Evolutionary conservation across 2,888 invertebrate genomes (phyloP).

Genomic region (Leptinotarsa rubiginosa): DNA sequence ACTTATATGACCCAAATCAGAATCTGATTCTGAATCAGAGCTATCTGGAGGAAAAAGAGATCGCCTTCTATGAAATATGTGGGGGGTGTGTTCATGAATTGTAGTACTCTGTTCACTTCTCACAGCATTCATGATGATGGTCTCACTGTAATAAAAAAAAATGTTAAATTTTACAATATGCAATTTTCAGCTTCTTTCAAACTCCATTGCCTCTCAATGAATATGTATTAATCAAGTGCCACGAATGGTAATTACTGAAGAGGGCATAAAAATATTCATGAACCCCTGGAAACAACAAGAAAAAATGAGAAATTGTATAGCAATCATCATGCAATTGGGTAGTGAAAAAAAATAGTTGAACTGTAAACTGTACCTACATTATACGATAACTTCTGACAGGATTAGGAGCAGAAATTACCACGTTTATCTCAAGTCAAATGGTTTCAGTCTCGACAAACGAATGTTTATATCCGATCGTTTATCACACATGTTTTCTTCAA

Average conservation of each 20-base stretch:
- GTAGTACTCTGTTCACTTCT: slow-evolving; percentile 5
- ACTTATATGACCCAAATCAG: slow-evolving; percentile 72
- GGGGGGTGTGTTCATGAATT: slow-evolving; percentile 67
- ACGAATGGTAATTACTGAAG: too few relatives aligned
- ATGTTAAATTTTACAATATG: neutral
- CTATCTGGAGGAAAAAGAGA: slow-evolving; percentile 70
- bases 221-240: too few relatives aligned
- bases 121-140: slow-evolving; percentile 22
- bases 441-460: slow-evolving; percentile 16
- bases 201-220: too few relatives aligned
- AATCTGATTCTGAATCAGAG: slow-evolving; percentile 61
- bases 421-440: slow-evolving; percentile 3
- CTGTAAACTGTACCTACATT: too few relatives aligned
- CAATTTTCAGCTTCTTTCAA: too few relatives aligned
- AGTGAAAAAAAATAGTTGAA: too few relatives aligned
- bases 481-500: slow-evolving; percentile 12
- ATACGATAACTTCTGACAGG: too few relatives aligned
- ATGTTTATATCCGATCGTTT: slow-evolving; percentile 16
- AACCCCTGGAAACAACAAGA: too few relatives aligned
- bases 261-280: too few relatives aligned
- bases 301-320: too few relatives aligned
- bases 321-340: too few relatives aligned
- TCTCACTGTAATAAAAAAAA: slow-evolving; percentile 11
- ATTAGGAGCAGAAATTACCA: neutral
- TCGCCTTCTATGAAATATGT: slow-evolving; percentile 74